Percentiles rank a stretch among this genome's conserved stretches.
These are phyloP conservation scores for Centropristis striata DNA, from an alignment of 2,113 vertebrate genomes.

Conservation along the genomic window DNA sequence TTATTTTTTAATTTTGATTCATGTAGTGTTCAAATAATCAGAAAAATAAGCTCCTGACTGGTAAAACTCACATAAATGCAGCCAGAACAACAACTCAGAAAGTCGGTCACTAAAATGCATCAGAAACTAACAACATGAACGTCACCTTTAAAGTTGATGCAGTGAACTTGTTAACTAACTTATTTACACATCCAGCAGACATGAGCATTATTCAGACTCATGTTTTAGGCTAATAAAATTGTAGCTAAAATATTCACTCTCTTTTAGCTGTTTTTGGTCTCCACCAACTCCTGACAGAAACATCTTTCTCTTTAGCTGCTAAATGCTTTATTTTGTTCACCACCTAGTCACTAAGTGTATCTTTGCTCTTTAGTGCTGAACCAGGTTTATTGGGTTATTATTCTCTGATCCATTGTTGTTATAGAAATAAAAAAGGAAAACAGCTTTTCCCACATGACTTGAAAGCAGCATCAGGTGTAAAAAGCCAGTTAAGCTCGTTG, in stretches of 20 bases:
- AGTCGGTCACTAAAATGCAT: no score
- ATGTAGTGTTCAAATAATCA: no score
- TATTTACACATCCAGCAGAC: background rate
- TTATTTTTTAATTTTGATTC: no score
- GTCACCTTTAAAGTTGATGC: no score
- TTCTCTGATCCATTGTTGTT: no score
- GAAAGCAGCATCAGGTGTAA: slow-evolving; percentile 12
- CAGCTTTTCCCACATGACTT: background rate
- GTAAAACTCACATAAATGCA: no score
- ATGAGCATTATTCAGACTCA: background rate
- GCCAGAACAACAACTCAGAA: no score
- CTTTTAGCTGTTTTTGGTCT: background rate
- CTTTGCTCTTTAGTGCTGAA: background rate
- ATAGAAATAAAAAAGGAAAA: no score
- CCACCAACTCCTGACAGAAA: background rate
- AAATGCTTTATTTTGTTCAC: background rate
- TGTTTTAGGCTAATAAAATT: background rate
- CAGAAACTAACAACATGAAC: no score
- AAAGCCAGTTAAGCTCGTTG: background rate
- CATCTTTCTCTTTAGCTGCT: background rate
- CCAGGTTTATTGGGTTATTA: background rate
- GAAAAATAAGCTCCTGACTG: no score
- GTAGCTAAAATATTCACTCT: no score
- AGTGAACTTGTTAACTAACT: no score
- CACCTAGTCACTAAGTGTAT: background rate